Evolutionary conservation across 1,140 invertebrate genomes (phyloP), one percentile per base, ranked within the genome.

Genomic region (Neuroterus valhalla): DNA sequence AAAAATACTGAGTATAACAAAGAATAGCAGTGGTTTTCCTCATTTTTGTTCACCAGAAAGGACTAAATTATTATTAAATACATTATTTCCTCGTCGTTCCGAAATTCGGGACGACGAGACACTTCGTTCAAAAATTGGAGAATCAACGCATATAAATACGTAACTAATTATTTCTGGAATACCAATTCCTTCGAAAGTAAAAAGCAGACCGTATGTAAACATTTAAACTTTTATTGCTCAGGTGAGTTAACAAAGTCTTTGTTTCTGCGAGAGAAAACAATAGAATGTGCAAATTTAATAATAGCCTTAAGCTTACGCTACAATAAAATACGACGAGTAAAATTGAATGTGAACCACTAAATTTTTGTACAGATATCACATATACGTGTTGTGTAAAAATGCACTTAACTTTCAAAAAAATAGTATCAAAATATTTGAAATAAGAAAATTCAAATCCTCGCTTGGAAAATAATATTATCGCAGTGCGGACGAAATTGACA

Each of bases 401-500:
- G 55, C 14, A 62, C 31, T 62, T 14, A 62, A 15, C 31, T 26
- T 26, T 62, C 3, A 31, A 62, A 62, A 62, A 72, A n/a, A 73
- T 71, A 75, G 72, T 72, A 69, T 68, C 69, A 19, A 66, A 79
- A 76, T 44, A 45, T 81, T 72, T 50, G 69, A 80, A 74, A 71
- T 78, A n/a, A 43, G 45, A 70, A 81, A 48, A 52, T 38, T 38
- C 31, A 38, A 38, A 38, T 38, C 31, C 31, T 38, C 31, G 31
- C 31, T 38, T 38, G 42, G 21, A 62, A 31, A 62, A 62, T 5
- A 17, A 26, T 14, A 15, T 62, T 48, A 67, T 74, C 44, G 66
- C 52, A 71, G 45, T 72, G 44, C 70, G 50, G 74, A 70, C 74
- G 46, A 44, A 78, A 70, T 81, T 43, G 21, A 14, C 68, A 66